Conservation (phyloP, 2,113 vertebrate genomes). For the Melospiza melodia region DNA sequence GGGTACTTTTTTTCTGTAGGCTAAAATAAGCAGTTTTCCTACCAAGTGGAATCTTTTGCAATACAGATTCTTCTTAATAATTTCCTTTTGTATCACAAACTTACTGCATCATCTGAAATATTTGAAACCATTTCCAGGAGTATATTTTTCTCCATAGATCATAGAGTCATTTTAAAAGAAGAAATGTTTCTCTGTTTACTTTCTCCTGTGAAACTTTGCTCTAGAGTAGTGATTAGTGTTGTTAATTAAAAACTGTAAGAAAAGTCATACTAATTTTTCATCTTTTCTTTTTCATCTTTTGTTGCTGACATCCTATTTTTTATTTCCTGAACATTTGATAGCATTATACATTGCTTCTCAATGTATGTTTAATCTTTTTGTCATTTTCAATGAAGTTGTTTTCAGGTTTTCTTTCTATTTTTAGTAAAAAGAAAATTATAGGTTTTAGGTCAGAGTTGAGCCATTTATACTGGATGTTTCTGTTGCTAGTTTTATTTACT, state of each 20-base stretch:
- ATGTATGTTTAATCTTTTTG: background rate
- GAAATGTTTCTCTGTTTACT: background rate
- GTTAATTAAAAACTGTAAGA: background rate
- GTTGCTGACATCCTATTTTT: background rate
- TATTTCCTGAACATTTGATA: background rate
- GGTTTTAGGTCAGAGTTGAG: background rate
- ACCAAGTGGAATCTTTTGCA: background rate
- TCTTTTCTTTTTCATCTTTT: background rate
- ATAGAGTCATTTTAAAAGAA: background rate
- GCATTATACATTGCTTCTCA: background rate
- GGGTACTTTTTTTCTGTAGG: background rate
- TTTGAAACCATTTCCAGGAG: background rate
- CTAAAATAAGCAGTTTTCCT: background rate
- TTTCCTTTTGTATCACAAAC: background rate
- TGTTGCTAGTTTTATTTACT: background rate
- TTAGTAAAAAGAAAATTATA: background rate
- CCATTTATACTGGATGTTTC: background rate
- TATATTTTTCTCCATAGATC: background rate
- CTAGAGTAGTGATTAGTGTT: background rate
- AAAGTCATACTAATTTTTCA: background rate
- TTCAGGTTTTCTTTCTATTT: background rate
- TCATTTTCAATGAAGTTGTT: background rate
- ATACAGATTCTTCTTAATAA: background rate
- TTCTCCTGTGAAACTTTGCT: background rate
- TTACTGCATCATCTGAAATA: background rate